Evolutionary conservation across 2,113 vertebrate genomes (phyloP), one percentile per base, ranked within the genome.

Genomic region (Scytalopus superciliaris): DNA sequence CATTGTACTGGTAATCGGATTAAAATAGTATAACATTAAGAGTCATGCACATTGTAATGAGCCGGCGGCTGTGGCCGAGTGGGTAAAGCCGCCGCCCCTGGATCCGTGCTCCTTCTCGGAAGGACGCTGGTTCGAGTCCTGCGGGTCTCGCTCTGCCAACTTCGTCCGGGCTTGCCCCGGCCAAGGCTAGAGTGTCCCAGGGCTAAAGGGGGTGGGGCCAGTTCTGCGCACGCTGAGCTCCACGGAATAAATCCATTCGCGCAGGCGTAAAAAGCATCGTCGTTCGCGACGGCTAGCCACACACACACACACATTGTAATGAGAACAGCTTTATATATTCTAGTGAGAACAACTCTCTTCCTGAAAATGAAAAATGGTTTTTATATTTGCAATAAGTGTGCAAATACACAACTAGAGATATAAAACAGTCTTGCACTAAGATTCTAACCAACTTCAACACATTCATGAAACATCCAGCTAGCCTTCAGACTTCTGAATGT

Each of bases 1-100:
- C 72, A 82, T 96, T 93, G 89, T 95, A 63, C 44, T 73, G 63
- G 49, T 97, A 97, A 97, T 96, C 84, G 91, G 90, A 96, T 96
- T 96, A 94, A 94, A 94, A 84, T 28, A 87, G 68, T 78, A 60
- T 60, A 94, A 68, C 0, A 2, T 90, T 87, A 90, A 76, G 52
- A 96, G 74, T 85, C 80, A 89, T 40, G 60, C 45, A 52, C 9
- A 72, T 45, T 94, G 45, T 86, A 90, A 89, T 44, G 60, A 73
- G 69, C n/a, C n/a, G n/a, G n/a, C n/a, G n/a, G n/a, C n/a, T n/a
- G n/a, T n/a, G n/a, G n/a, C n/a, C n/a, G n/a, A n/a, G n/a, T n/a
- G n/a, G n/a, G n/a, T n/a, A n/a, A n/a, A n/a, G n/a, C n/a, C n/a
- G n/a, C n/a, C n/a, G n/a, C n/a, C n/a, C n/a, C n/a, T n/a, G n/a